Conservation (phyloP, 2,888 invertebrate species). For the Lasioglossum morio region DNA sequence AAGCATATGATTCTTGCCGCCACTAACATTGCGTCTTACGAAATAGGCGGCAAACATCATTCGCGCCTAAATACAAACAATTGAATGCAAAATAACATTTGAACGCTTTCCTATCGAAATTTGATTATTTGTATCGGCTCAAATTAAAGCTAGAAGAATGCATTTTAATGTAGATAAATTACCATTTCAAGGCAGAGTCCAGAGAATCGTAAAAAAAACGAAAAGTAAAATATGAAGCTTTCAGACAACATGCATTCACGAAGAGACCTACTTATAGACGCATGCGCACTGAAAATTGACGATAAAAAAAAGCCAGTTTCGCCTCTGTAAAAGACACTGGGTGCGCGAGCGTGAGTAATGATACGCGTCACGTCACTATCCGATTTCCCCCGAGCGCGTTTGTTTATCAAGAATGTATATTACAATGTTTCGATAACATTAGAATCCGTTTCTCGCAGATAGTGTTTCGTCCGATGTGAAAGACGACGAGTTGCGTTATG, state of each 20-base stretch:
- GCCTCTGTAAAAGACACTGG: neutral
- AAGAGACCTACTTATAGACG: neutral
- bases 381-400: conserved; percentile 13
- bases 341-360: conserved; percentile 3
- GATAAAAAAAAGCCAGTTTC: neutral
- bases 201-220: neutral
- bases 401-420: neutral
- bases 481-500: neutral
- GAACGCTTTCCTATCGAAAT: neutral
- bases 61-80: neutral
- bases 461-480: neutral
- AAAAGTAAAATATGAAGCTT: neutral
- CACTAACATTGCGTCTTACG: neutral
- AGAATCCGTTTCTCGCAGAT: neutral
- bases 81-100: neutral
- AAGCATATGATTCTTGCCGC: neutral
- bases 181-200: neutral
- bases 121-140: too few relatives aligned
- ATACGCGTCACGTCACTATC: conserved; percentile 27
- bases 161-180: too few relatives aligned
- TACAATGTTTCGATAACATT: neutral
- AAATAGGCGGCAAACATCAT: neutral
- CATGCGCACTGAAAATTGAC: neutral
- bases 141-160: too few relatives aligned
- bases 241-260: neutral